Evolutionary conservation across 2,113 vertebrate species (phyloP), one percentile per base, ranked within the genome.

Genomic region (Laticauda colubrina): DNA sequence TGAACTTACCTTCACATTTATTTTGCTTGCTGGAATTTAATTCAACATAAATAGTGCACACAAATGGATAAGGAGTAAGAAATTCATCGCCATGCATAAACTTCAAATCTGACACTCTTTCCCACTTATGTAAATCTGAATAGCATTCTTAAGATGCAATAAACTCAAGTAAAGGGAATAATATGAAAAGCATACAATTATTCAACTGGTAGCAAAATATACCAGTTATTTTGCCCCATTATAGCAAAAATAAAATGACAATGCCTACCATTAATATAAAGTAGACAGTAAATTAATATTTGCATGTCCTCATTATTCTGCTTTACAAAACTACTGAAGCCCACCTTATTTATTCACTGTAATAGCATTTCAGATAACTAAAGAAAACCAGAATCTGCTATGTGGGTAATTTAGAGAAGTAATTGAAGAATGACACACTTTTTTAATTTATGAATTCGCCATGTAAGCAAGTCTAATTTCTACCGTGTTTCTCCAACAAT

Each of bases 101-200:
- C 87, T 81, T 90, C 81, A 94, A 56, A 59, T 94, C 88, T 87
- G 93, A 94, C 8, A 92, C 88, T 75, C 56, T 94, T 87, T 92
- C 91, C 93, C 93, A 94, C 69, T 57, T 90, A 45, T 89, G 89
- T 92, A 94, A 92, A 94, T 94, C 93, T 94, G 88, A 55, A 56
- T 4, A 3, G 21, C 24, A 29, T 29, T 69, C 51, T 92, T 92
- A 92, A 92, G 81, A 29, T 29, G 91, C 18, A 87, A 87, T 69
- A 54, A 8, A 64, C 48, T 20, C 24, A 39, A 39, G 34, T 8
- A n/a, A 26, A 64, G 9, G 29, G 15, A 69, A 55, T 56, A 56
- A 75, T 34, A 24, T 59, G 64, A 57, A 88, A 86, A 86, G 24
- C 21, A 2, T 24, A 21, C 69, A 21, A 15, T 23, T 91, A 86